phyloP scores from a whole-genome alignment of 2,797 vertebrate species.

The Sebastes hubbsi region DNA sequence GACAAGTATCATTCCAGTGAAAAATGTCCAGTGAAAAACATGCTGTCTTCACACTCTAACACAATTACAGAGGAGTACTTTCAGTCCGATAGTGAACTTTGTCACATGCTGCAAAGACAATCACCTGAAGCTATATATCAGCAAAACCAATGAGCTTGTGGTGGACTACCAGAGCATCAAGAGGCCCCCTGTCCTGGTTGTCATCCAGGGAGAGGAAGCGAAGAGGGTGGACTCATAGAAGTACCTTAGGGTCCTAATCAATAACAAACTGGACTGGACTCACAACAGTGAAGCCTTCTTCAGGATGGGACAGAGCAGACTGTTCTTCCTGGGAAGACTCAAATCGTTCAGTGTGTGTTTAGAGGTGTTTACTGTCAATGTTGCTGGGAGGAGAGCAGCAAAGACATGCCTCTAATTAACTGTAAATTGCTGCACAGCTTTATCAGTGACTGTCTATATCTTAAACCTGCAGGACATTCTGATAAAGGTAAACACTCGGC shows the following conservation, averaged over 20 bases:
- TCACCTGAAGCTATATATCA: background rate
- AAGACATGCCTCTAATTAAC: background rate
- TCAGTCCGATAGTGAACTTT: background rate
- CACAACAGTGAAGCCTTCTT: background rate
- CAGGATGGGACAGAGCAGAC: background rate
- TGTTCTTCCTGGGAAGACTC: background rate
- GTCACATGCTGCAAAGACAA: background rate
- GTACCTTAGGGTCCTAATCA: background rate
- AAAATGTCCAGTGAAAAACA: too few species aligned
- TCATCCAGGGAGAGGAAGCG: background rate
- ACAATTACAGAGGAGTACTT: background rate
- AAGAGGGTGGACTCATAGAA: background rate
- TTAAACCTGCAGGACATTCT: background rate
- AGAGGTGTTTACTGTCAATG: constrained; percentile 49
- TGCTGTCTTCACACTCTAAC: fast-evolving
- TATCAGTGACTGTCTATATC: background rate
- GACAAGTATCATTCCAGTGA: too few species aligned
- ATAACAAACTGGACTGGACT: background rate
- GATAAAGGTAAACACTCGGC: background rate
- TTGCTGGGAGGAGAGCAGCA: constrained; percentile 1
- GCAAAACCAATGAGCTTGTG: background rate
- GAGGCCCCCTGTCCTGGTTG: background rate
- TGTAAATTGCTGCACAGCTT: background rate
- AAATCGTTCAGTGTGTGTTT: background rate
- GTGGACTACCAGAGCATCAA: background rate